A percentile compares a stretch with the other conserved stretches of the same genome.
Conservation (phyloP, 2,797 vertebrate genomes). For the Telmatherina bonti region DNA sequence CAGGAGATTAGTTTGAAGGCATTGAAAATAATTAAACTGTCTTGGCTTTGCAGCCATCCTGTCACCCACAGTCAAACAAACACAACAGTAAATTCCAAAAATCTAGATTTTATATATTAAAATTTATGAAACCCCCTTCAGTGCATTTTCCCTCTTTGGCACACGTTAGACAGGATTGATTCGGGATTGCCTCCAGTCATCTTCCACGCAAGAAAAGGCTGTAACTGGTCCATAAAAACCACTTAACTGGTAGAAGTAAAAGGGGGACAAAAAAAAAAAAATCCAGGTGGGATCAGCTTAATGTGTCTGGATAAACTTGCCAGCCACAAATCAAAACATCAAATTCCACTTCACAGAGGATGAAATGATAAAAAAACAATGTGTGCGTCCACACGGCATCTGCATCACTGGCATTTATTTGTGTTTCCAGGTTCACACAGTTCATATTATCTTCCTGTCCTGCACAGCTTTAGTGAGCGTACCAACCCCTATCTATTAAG, state of each 20-base stretch:
- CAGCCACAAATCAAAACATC: slow-evolving; percentile 68
- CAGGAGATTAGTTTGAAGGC: slow-evolving; percentile 27
- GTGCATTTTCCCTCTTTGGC: slow-evolving; percentile 21
- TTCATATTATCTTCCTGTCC: slow-evolving; percentile 61
- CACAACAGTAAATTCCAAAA: slow-evolving; percentile 30
- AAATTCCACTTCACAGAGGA: slow-evolving; percentile 78
- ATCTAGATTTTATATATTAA: slow-evolving; percentile 42
- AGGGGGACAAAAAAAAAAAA: background rate
- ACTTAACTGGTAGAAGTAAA: slow-evolving; percentile 29
- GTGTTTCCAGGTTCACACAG: slow-evolving; percentile 64
- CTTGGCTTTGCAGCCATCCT: slow-evolving; percentile 22
- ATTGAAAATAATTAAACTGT: slow-evolving; percentile 24
- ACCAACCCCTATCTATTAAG: slow-evolving; percentile 58
- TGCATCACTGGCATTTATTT: slow-evolving; percentile 67
- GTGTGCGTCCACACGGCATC: slow-evolving; percentile 54
- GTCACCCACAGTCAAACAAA: slow-evolving; percentile 28
- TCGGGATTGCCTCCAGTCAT: slow-evolving; percentile 30
- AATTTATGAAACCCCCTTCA: slow-evolving; percentile 24
- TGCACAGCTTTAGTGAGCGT: slow-evolving; percentile 54
- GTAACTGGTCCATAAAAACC: slow-evolving; percentile 59
- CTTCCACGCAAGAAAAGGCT: slow-evolving; percentile 29
- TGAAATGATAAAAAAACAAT: slow-evolving; percentile 76
- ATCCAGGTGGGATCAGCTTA: slow-evolving; percentile 64
- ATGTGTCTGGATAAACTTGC: slow-evolving; percentile 75
- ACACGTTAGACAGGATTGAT: slow-evolving; percentile 37